phyloP scores from a whole-genome alignment of 2,797 vertebrate species.

The Chromobotia macracanthus region DNA sequence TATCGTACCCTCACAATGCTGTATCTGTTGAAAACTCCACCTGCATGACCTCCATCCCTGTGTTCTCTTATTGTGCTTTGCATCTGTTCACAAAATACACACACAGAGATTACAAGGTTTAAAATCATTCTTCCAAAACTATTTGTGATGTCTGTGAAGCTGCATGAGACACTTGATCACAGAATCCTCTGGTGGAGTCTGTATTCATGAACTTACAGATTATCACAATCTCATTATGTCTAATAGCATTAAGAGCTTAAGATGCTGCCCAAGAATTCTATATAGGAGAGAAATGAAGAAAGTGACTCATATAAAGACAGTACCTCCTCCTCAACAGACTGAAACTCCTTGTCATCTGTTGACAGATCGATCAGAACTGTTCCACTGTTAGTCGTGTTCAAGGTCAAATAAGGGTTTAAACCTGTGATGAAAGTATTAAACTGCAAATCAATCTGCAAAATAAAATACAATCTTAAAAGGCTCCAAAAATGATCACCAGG shows the following conservation, averaged over 20 bases:
- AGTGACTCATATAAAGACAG: not conserved
- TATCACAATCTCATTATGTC: not conserved
- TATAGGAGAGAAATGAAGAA: not conserved
- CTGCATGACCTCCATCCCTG: conserved; percentile 94
- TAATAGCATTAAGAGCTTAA: not conserved
- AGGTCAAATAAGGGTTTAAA: conserved; percentile 93
- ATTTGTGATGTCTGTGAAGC: not conserved
- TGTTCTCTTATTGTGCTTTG: conserved; percentile 97
- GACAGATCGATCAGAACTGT: conserved; percentile 93
- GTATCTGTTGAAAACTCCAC: conserved; percentile 95
- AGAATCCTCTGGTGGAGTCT: not conserved
- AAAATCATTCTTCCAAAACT: not conserved
- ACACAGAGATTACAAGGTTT: not conserved
- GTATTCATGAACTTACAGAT: no score
- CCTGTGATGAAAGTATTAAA: conserved; percentile 72
- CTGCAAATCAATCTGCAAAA: not conserved
- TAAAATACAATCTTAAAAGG: conserved; percentile 8
- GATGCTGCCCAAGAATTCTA: not conserved
- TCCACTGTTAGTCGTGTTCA: conserved; percentile 94
- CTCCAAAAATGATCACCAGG: no score
- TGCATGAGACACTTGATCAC: not conserved
- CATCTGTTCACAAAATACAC: conserved; percentile 64
- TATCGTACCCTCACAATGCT: conserved; percentile 81
- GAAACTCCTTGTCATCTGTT: conserved; percentile 94
- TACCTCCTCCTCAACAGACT: conserved; percentile 97